Evolutionary conservation across 2,113 vertebrate species (phyloP), one percentile per base, ranked within the genome.

Genomic region (Tachycineta bicolor): DNA sequence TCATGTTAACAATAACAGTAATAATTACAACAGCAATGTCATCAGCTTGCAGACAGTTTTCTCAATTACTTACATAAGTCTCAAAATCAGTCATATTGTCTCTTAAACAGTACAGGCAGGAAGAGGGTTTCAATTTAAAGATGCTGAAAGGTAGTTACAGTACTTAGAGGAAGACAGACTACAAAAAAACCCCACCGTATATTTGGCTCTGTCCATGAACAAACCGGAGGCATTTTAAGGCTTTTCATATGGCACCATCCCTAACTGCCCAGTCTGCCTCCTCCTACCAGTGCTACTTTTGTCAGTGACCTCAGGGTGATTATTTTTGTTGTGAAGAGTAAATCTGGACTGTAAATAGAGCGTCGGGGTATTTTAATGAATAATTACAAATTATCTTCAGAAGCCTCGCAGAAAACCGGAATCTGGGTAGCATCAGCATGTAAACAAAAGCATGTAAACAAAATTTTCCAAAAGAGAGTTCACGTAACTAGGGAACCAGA

Each of bases 281-380:
- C 44, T 84, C 62, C 44, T 41, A 49, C 31, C 67, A n/a, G 34
- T 23, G 6, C 14, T 50, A 8, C 3, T 87, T 65, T 69, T 47
- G 25, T 14, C 49, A 22, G 26, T 4, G 3, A 15, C 22, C 25
- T 65, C 53, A 53, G 34, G 41, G 44, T 31, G 5, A 4, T 34
- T 26, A 39, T 52, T 73, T 53, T 62, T 28, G 17, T 23, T 3
- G 5, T 16, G n/a, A 65, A 58, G 46, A 28, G 20, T 31, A 62
- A 83, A 73, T 33, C 6, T 18, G 15, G 15, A 19, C 34, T 25
- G 6, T 12, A 86, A 73, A 46, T 1, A n/a, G 4, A 21, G 5
- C 1, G 1, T 1, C 5, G 1, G 10, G 4, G 0, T 2, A 31
- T n/a, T 31, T 39, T 8, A 37, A 26, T 8, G 19, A 60, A 37